Conservation (phyloP, 2,113 vertebrate species). For the Benitochromis conjunctus region DNA sequence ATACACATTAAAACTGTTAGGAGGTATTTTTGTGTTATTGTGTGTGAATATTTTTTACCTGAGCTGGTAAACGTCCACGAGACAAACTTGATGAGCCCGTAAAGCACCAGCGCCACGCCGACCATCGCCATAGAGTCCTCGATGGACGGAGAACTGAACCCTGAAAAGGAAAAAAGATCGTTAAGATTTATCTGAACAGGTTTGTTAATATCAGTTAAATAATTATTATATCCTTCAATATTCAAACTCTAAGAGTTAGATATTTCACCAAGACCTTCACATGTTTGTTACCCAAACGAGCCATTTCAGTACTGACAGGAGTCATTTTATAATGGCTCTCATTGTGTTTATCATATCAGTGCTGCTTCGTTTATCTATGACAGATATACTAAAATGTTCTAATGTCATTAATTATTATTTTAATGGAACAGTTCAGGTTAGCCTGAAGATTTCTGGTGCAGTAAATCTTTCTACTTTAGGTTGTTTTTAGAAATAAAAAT, state of each 20-base stretch:
- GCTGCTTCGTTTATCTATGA: background rate
- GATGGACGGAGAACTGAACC: constrained; percentile 67
- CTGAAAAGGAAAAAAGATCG: constrained; percentile 10
- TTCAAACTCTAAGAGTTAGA: background rate
- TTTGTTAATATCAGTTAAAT: background rate
- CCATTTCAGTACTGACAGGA: rapidly evolving
- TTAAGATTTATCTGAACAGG: background rate
- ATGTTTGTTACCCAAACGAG: background rate
- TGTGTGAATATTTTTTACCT: constrained; percentile 37
- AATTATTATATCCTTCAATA: rapidly evolving
- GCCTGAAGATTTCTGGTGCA: background rate
- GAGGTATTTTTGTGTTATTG: rapidly evolving
- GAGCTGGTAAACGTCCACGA: constrained; percentile 65
- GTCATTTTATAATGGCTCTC: background rate
- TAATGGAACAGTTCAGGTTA: rapidly evolving
- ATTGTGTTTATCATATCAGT: background rate
- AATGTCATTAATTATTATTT: background rate
- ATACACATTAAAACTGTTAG: background rate
- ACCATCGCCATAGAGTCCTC: constrained; percentile 81
- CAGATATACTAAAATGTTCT: background rate
- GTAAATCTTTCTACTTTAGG: rapidly evolving
- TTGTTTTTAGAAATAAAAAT: background rate
- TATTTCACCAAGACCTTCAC: background rate
- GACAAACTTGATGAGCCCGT: constrained; percentile 71
- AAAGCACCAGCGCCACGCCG: constrained; percentile 72